A percentile compares a stretch with the other conserved stretches of the same genome.
phyloP scores from a whole-genome alignment of 2,797 vertebrate species.

The Leptodactylus fallax region DNA sequence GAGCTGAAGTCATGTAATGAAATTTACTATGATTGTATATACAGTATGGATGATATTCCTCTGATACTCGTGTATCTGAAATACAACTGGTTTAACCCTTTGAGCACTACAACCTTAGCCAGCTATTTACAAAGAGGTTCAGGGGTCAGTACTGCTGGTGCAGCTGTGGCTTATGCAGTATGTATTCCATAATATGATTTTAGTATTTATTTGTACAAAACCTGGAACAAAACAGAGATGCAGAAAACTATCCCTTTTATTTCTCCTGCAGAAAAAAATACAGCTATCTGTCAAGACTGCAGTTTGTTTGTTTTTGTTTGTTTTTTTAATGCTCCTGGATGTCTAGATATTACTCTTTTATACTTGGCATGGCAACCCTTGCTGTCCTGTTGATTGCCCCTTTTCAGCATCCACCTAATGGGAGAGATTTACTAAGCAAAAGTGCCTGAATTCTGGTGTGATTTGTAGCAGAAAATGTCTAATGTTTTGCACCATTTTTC shows the following conservation, averaged over 20 bases:
- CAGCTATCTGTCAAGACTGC: background rate
- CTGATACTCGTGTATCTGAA: background rate
- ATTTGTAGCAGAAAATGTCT: too few species aligned
- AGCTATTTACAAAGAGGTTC: background rate
- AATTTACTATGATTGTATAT: slow-evolving; percentile 8
- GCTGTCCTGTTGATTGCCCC: too few species aligned
- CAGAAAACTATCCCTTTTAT: too few species aligned
- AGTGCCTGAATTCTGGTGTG: too few species aligned
- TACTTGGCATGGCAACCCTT: too few species aligned
- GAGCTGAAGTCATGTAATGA: background rate
- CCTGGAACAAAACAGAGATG: background rate
- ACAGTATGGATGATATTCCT: background rate
- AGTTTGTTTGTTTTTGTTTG: too few species aligned
- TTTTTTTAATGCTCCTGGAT: background rate
- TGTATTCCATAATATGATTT: background rate
- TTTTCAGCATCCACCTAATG: too few species aligned
- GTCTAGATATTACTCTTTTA: too few species aligned
- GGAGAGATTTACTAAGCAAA: too few species aligned
- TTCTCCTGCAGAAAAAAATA: background rate
- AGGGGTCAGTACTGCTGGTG: background rate
- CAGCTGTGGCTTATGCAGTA: background rate
- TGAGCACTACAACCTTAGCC: background rate
- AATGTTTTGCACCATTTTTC: too few species aligned
- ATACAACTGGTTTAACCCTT: background rate
- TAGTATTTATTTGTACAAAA: background rate